These are phyloP conservation scores for Leptinotarsa tumamoca DNA, from an alignment of 2,888 invertebrate species.

Conservation along the genomic window DNA sequence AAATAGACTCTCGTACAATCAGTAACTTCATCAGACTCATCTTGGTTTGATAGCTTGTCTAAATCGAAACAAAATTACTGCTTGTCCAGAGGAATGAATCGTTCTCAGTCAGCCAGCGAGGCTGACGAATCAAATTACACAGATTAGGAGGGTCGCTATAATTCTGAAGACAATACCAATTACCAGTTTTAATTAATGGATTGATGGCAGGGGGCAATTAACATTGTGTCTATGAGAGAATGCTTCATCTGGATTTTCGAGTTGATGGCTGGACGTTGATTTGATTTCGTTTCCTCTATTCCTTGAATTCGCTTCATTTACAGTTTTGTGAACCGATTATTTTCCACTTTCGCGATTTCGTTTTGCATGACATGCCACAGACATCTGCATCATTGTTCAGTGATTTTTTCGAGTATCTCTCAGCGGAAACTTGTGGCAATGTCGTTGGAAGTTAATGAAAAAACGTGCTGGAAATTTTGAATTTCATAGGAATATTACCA, in stretches of 20 bases:
- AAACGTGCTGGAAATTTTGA: too few relatives aligned
- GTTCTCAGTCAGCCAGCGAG: not conserved
- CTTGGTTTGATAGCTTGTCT: not conserved
- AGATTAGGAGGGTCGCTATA: constrained; percentile 34
- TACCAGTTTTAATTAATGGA: constrained; percentile 58
- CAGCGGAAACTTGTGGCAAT: too few relatives aligned
- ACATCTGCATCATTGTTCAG: too few relatives aligned
- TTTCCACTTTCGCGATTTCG: not conserved
- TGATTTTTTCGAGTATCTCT: too few relatives aligned
- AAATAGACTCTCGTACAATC: too few relatives aligned
- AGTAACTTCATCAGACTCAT: not conserved
- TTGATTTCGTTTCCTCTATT: not conserved
- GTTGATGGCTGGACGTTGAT: constrained; percentile 15
- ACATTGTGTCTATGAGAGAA: constrained; percentile 47
- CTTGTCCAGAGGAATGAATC: not conserved
- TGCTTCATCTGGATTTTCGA: constrained; percentile 26
- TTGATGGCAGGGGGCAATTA: constrained; percentile 53
- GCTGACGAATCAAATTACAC: constrained; percentile 12
- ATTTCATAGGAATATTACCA: too few relatives aligned
- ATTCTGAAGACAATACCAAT: constrained; percentile 51
- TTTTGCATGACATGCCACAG: too few relatives aligned
- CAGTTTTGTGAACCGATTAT: not conserved
- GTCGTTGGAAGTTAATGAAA: too few relatives aligned
- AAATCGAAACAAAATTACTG: not conserved
- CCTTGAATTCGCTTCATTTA: not conserved